Evolutionary conservation across 2,113 vertebrate species (phyloP), one percentile per base, ranked within the genome.

Genomic region (Sula dactylatra): DNA sequence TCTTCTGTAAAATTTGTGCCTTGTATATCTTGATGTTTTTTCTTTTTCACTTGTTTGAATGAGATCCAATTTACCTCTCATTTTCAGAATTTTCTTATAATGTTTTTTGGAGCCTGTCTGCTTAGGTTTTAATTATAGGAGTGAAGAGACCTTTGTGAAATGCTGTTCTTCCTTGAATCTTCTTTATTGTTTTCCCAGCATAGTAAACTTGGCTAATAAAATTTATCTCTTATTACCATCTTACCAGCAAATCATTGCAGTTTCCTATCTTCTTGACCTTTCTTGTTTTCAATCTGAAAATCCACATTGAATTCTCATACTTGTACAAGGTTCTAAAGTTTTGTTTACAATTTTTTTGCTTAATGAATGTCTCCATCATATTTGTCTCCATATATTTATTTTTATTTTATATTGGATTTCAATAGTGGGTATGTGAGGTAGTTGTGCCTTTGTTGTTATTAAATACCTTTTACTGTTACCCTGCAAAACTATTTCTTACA

Each of bases 71-170:
- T 96, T 93, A 50, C 36, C 4, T 90, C 70, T 95, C n/a, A 26
- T 70, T 90, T 82, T 82, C 71, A 70, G 66, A 90, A 66, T 91
- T 87, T 87, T 82, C 70, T 88, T 54, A 16, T 17, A 66, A 58
- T 94, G 72, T 40, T 82, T 94, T 87, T 85, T 79, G 45, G 82
- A 95, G 29, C 87, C 82, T 94, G 90, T 83, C 90, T 95, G 78
- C 84, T 91, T 65, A 93, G 85, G 84, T 96, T 90, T 90, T 96
- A 95, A 90, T 97, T 96, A 80, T 15, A 88, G 49, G 70, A 77
- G 62, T 96, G 95, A 77, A 90, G 90, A 90, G 84, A 77, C 66
- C 54, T 85, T 76, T 93, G 58, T 90, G 90, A 95, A 93, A 82
- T 62, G 34, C 54, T 85, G 24, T 7, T 10, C 54, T 86, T 94